These are phyloP conservation scores for Sinocyclocheilus grahami DNA, from an alignment of 2,113 vertebrate species.

Conservation along the genomic window DNA sequence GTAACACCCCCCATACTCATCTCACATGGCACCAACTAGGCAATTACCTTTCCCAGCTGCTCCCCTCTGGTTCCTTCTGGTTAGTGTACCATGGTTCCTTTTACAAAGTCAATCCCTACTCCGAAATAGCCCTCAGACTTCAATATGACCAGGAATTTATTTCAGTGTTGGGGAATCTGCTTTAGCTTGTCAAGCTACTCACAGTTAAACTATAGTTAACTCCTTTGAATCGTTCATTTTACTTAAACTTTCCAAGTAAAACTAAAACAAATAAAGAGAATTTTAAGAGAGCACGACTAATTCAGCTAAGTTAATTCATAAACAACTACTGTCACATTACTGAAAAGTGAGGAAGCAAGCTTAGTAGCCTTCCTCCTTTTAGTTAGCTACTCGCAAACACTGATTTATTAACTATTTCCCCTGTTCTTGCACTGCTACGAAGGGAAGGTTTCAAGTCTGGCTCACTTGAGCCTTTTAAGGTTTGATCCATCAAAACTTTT, in stretches of 20 bases:
- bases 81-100: slow-evolving; percentile 42
- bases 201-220: background rate
- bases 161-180: background rate
- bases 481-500: slow-evolving; percentile 8
- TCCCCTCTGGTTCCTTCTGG: slow-evolving; percentile 36
- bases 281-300: too few relatives aligned
- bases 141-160: background rate
- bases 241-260: too few relatives aligned
- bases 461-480: background rate
- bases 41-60: slow-evolving; percentile 55
- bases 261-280: too few relatives aligned
- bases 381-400: background rate
- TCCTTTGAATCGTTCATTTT: too few relatives aligned
- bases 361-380: background rate
- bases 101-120: background rate
- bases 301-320: too few relatives aligned
- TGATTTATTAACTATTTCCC: background rate
- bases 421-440: background rate
- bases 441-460: background rate
- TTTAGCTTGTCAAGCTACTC: background rate
- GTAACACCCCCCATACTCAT: slow-evolving; percentile 44
- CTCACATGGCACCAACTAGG: slow-evolving; percentile 30
- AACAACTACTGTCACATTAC: background rate
- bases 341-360: background rate
- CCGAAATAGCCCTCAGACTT: background rate